These are phyloP conservation scores for Aphaenogaster rudis DNA, from an alignment of 1,140 invertebrate species.

Conservation along the genomic window DNA sequence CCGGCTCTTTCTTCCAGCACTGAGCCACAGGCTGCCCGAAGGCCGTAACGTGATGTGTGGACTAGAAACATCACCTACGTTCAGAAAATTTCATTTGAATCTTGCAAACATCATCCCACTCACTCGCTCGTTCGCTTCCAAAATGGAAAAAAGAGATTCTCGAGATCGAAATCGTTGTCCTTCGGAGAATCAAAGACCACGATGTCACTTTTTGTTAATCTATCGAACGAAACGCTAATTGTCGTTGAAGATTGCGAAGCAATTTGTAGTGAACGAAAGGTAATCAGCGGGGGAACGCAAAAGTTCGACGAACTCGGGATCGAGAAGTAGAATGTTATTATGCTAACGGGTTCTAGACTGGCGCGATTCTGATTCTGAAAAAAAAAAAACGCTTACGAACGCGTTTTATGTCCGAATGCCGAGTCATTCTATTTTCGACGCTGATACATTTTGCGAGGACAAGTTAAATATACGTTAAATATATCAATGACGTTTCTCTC, in stretches of 20 bases:
- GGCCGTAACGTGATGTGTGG: constrained; percentile 73
- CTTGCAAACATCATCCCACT: constrained; percentile 50
- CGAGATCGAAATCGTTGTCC: not conserved
- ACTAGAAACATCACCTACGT: constrained; percentile 68
- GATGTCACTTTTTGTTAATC: constrained; percentile 30
- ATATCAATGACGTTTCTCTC: not conserved
- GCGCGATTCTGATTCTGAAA: constrained; percentile 49
- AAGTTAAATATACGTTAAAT: constrained; percentile 44
- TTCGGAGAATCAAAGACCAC: not conserved
- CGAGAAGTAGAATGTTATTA: constrained; percentile 64
- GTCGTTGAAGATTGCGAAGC: not conserved
- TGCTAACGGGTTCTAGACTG: constrained; percentile 56
- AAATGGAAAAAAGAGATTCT: not conserved
- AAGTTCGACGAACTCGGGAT: constrained; percentile 54
- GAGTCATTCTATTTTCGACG: constrained; percentile 47
- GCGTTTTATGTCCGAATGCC: constrained; percentile 13
- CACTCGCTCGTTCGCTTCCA: not conserved
- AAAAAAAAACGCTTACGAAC: constrained; percentile 4
- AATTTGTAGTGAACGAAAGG: constrained; percentile 49
- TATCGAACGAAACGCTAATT: constrained; percentile 21
- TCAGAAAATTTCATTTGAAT: constrained; percentile 55
- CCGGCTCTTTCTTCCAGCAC: constrained; percentile 58
- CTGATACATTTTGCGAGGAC: constrained; percentile 12
- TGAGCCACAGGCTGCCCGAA: constrained; percentile 67
- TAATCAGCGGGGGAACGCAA: constrained; percentile 21